Evolutionary conservation across 2,797 vertebrate genomes (phyloP), one percentile per base, ranked within the genome.

Genomic region (Microctenopoma stevenorrisi): DNA sequence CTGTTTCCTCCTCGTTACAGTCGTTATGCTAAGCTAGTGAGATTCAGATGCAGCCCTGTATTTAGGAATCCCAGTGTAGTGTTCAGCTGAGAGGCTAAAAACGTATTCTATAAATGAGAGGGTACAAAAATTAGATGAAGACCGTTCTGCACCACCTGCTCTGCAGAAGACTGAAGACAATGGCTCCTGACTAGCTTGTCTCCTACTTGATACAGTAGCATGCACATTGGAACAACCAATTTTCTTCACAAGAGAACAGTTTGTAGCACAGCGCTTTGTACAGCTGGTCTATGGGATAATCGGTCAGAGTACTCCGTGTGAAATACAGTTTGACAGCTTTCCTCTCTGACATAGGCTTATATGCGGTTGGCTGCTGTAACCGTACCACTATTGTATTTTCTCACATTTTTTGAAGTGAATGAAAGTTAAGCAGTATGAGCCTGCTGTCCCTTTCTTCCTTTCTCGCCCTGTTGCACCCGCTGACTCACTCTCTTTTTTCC

Each of bases 321-420:
- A 92, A 91, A 91, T 85, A 81, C 71, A 74, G 68, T 88, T 90
- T 92, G 91, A 94, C 90, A 93, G 90, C 89, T 86, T 90, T 83
- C 86, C 86, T 82, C 80, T 91, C 88, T 89, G 88, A 85, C 78
- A 89, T 57, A 58, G 84, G 79, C 71, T 84, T 85, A 84, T 79
- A 79, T n/a, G 50, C 42, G 52, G 66, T 81, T 82, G 81, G 63
- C 80, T 86, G 79, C 72, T 79, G 80, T 72, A 87, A 72, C 81
- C 37, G 50, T 67, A 57, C 72, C 48, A 3, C 79, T 62, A 68
- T 80, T 88, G 74, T 84, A 72, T 86, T 68, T 74, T 76, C 63
- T 73, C 65, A 74, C 78, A 89, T 78, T 88, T 83, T 84, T 46
- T 62, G 26, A 87, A 88, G 54, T 81, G 80, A 81, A 72, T 79